Conservation (phyloP, 2,797 vertebrate genomes). For the Merluccius polli region DNA sequence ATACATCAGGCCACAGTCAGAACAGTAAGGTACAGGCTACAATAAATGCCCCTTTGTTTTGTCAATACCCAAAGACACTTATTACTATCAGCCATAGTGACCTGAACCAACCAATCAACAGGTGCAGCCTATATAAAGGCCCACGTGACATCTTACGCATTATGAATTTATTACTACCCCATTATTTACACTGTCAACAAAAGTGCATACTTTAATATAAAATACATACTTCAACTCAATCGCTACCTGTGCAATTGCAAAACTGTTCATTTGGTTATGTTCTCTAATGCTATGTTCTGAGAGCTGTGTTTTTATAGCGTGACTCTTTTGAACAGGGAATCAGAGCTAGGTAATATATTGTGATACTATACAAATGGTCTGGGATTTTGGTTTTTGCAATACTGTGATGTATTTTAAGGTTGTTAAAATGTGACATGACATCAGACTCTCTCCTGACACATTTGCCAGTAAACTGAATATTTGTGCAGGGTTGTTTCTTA, state of each 20-base stretch:
- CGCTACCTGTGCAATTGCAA: conserved; percentile 10
- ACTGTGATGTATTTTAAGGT: background rate
- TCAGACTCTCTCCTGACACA: no score
- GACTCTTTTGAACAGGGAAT: background rate
- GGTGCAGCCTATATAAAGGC: background rate
- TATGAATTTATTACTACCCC: background rate
- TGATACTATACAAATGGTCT: background rate
- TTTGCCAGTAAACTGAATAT: background rate
- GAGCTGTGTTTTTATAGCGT: background rate
- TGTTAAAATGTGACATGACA: no score
- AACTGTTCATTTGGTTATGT: background rate
- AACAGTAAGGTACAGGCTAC: background rate
- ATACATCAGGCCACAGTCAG: background rate
- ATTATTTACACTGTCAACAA: conserved; percentile 10
- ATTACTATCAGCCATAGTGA: background rate
- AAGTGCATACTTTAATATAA: background rate
- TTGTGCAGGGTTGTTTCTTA: background rate
- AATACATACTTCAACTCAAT: background rate
- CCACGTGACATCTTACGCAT: background rate
- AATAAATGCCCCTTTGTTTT: no score
- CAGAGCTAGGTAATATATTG: background rate
- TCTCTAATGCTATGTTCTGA: background rate
- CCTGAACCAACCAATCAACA: background rate
- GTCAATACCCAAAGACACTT: background rate
- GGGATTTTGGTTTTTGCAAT: background rate